phyloP scores from a whole-genome alignment of 2,888 invertebrate species.

The Erpobdella octoculata region DNA sequence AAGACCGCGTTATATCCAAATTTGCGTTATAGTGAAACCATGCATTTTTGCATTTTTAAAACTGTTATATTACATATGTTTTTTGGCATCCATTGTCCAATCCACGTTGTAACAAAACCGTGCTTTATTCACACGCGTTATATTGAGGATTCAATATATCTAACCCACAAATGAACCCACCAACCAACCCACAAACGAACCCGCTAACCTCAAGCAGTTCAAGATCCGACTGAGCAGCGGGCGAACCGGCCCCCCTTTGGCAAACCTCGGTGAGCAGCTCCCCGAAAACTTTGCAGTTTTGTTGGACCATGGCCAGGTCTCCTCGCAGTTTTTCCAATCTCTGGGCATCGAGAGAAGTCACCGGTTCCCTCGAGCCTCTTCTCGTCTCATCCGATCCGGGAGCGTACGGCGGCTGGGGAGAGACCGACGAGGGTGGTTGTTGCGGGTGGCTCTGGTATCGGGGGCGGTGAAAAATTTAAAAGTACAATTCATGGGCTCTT shows the following conservation, averaged over 20 bases:
- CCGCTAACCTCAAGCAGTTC: slow-evolving; percentile 33
- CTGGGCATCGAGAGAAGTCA: slow-evolving; percentile 59
- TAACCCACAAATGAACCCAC: not conserved
- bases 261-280: slow-evolving; percentile 89
- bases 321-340: slow-evolving; percentile 79
- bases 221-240: slow-evolving; percentile 12
- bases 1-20: too few relatives aligned
- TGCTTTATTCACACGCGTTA: too few relatives aligned
- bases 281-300: slow-evolving; percentile 83
- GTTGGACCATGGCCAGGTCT: slow-evolving; percentile 84
- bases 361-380: slow-evolving; percentile 35
- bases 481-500: too few relatives aligned
- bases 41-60: too few relatives aligned
- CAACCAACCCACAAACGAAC: not conserved
- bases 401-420: not conserved
- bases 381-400: not conserved
- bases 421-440: not conserved
- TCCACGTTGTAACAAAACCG: too few relatives aligned
- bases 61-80: too few relatives aligned
- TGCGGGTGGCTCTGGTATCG: not conserved
- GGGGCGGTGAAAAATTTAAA: not conserved
- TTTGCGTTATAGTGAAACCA: too few relatives aligned
- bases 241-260: slow-evolving; percentile 59
- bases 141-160: not conserved
- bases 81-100: too few relatives aligned